A percentile compares a stretch with the other conserved stretches of the same genome.
Evolutionary conservation across 2,888 invertebrate species (phyloP).

Genomic region (Teinopalpus imperialis): DNA sequence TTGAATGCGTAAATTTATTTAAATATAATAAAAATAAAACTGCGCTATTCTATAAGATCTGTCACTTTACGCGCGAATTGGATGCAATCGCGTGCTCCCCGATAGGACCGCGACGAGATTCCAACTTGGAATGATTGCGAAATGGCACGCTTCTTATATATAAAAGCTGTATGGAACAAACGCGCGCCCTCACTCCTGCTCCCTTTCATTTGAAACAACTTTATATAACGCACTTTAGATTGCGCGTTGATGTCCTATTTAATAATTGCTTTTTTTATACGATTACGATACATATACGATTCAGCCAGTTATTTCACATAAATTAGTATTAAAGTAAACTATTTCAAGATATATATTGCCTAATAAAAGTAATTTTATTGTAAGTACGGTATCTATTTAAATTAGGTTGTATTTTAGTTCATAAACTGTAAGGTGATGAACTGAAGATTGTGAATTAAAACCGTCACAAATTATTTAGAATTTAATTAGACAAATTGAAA

Average conservation of each 20-base stretch:
- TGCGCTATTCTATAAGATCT: slow-evolving; percentile 43
- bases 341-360: no score
- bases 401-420: no score
- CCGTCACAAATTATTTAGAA: no score
- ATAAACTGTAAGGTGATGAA: no score
- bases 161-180: slow-evolving; percentile 57
- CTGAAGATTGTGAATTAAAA: no score
- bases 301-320: no score
- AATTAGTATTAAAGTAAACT: no score
- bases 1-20: slow-evolving; percentile 35
- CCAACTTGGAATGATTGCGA: slow-evolving; percentile 74
- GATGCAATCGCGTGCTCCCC: slow-evolving; percentile 60
- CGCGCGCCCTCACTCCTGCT: slow-evolving; percentile 62
- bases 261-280: neutral
- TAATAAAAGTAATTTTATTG: no score
- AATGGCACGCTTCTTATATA: slow-evolving; percentile 73
- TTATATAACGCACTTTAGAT: neutral
- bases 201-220: slow-evolving; percentile 49
- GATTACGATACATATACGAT: neutral
- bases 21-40: slow-evolving; percentile 35
- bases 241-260: slow-evolving; percentile 8
- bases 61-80: slow-evolving; percentile 64
- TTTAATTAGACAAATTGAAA: no score
- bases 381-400: no score
- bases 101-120: slow-evolving; percentile 69